phyloP scores from a whole-genome alignment of 2,797 vertebrate genomes.

The Pyrocephalus nanus region DNA sequence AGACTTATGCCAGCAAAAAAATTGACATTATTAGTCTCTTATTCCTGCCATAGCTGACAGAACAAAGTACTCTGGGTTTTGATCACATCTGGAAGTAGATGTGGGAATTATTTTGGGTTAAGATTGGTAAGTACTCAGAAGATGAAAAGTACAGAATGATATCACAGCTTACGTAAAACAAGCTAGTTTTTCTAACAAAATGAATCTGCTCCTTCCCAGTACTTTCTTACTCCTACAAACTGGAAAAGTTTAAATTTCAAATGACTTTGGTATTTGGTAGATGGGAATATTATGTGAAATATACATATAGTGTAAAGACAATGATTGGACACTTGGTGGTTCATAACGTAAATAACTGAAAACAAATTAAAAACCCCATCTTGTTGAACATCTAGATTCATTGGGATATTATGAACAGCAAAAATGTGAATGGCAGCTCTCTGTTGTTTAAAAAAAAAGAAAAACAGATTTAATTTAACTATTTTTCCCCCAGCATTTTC shows the following conservation, averaged over 20 bases:
- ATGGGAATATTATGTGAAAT: background rate
- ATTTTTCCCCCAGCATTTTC: background rate
- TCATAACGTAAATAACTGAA: background rate
- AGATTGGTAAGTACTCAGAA: background rate
- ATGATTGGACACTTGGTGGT: background rate
- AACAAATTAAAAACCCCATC: rapidly evolving
- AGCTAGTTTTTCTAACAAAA: background rate
- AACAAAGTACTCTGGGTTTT: background rate
- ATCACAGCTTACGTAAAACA: background rate
- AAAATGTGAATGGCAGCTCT: background rate
- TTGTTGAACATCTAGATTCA: background rate
- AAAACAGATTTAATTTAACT: background rate
- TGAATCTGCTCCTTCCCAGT: background rate
- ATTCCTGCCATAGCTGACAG: background rate
- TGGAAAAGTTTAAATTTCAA: background rate
- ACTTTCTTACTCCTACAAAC: background rate
- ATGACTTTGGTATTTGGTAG: background rate
- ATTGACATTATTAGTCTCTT: background rate
- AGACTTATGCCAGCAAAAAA: background rate
- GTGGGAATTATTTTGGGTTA: background rate
- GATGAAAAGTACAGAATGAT: background rate
- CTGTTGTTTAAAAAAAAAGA: background rate
- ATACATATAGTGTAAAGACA: background rate
- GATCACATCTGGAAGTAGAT: background rate
- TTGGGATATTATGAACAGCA: background rate